Percentiles rank a stretch among this genome's conserved stretches.
Evolutionary conservation across 2,797 vertebrate genomes (phyloP).

Genomic region (Cyprinodon diabolis): DNA sequence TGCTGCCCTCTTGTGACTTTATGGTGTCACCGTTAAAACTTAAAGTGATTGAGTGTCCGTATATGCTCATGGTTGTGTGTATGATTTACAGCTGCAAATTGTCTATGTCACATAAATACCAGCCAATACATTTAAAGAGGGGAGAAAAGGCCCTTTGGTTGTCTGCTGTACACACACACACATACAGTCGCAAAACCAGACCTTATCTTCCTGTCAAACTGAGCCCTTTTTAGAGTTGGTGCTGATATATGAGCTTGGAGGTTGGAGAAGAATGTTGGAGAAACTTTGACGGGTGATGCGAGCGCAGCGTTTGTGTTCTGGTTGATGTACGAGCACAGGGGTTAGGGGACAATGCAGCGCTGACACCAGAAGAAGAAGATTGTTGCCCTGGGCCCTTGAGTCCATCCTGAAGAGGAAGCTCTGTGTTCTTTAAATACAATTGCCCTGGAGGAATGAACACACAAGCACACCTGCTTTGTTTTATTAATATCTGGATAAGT

Average conservation of each 20-base stretch:
- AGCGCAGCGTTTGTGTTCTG: constrained; percentile 60
- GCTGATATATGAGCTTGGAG: constrained; percentile 78
- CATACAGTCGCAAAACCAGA: constrained; percentile 57
- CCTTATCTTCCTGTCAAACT: constrained; percentile 71
- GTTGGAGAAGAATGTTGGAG: constrained; percentile 30
- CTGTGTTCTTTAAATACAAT: constrained; percentile 50
- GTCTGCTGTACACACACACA: constrained; percentile 44
- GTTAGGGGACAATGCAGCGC: constrained; percentile 66
- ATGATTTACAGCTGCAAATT: constrained; percentile 76
- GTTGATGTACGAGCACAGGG: constrained; percentile 76
- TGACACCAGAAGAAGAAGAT: constrained; percentile 68
- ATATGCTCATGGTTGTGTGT: constrained; percentile 54
- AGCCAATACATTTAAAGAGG: constrained; percentile 56
- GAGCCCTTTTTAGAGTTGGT: constrained; percentile 69
- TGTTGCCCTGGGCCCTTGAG: constrained; percentile 60
- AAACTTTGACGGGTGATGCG: constrained; percentile 70
- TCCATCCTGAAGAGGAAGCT: constrained; percentile 52
- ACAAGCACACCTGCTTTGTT: constrained; percentile 45
- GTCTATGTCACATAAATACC: constrained; percentile 71
- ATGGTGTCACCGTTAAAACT: constrained; percentile 40
- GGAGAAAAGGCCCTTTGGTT: constrained; percentile 58
- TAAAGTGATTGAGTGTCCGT: constrained; percentile 12
- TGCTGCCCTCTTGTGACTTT: constrained; percentile 80
- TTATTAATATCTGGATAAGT: constrained; percentile 61
- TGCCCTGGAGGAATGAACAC: constrained; percentile 34